phyloP scores from a whole-genome alignment of 2,113 vertebrate genomes.

The Periophthalmodon schlosseri region DNA sequence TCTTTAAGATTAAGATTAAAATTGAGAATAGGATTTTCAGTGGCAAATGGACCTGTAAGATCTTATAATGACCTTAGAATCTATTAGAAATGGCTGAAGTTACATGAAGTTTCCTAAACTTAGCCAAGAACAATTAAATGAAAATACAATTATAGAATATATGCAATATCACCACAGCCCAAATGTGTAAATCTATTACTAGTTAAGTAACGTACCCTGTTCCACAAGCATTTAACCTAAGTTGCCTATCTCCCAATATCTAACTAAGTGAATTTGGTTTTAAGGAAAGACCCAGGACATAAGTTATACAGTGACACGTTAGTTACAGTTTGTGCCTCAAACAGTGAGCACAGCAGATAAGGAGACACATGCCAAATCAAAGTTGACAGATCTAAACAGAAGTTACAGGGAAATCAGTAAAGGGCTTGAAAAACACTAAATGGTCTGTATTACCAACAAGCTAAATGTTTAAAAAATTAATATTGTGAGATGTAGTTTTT shows the following conservation, averaged over 20 bases:
- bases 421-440: not conserved
- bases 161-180: no score
- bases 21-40: no score
- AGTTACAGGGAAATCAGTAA: not conserved
- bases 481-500: not conserved
- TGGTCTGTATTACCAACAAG: not conserved
- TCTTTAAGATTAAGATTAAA: no score
- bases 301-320: slow-evolving; percentile 28
- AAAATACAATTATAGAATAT: not conserved
- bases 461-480: not conserved
- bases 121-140: not conserved
- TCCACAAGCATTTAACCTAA: not conserved
- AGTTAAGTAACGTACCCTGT: not conserved
- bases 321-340: slow-evolving; percentile 18
- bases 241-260: not conserved
- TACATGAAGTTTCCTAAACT: no score
- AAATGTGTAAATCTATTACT: no score
- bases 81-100: no score
- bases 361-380: slow-evolving; percentile 24
- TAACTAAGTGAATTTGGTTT: not conserved
- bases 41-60: no score
- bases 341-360: slow-evolving; percentile 21
- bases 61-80: no score
- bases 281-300: not conserved
- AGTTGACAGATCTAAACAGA: not conserved